These are phyloP conservation scores for Seriola rivoliana DNA, from an alignment of 2,113 vertebrate species.

Conservation along the genomic window DNA sequence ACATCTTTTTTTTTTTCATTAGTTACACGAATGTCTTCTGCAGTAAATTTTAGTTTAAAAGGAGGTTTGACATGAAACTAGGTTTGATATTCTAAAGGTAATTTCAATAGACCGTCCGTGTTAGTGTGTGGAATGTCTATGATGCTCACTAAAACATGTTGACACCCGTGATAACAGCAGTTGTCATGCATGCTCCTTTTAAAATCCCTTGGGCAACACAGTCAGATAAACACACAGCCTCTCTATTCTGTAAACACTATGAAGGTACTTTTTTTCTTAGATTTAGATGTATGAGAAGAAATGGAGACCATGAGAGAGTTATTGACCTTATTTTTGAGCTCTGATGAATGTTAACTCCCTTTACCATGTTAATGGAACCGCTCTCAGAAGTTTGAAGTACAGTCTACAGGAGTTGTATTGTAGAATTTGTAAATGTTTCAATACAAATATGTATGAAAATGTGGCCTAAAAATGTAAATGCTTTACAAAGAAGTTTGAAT, in stretches of 20 bases:
- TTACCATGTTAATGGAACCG: background rate
- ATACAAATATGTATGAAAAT: background rate
- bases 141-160: constrained; percentile 62
- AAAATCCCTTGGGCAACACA: constrained; percentile 17
- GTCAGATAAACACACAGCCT: background rate
- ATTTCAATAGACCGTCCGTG: constrained; percentile 1
- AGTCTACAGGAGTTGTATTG: background rate
- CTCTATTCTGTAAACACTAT: background rate
- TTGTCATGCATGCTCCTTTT: constrained; percentile 23
- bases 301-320: background rate
- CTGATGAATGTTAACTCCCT: background rate
- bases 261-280: background rate
- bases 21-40: background rate
- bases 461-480: background rate
- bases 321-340: background rate
- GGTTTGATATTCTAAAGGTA: background rate
- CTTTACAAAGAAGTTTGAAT: background rate
- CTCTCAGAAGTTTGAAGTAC: background rate
- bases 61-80: background rate
- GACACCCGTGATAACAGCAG: constrained; percentile 63
- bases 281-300: background rate
- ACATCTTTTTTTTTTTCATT: background rate
- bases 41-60: background rate
- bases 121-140: constrained; percentile 60
- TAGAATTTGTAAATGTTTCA: too few species aligned